Percentiles rank a stretch among this genome's conserved stretches.
These are phyloP conservation scores for Aricia agestis DNA, from an alignment of 1,140 invertebrate genomes.

Conservation along the genomic window DNA sequence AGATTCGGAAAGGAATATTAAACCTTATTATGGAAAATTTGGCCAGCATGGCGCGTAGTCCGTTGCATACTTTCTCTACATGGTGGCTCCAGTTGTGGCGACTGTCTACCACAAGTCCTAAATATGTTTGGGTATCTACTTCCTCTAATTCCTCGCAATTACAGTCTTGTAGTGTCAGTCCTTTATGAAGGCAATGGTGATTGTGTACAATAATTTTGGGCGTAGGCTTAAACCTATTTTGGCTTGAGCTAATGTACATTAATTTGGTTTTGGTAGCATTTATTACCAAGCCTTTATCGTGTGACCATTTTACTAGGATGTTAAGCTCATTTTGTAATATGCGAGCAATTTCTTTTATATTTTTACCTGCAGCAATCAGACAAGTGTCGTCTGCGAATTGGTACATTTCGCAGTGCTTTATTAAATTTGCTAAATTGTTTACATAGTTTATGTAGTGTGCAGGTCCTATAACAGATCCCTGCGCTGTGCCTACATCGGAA, in stretches of 20 bases:
- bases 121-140: conserved; percentile 24
- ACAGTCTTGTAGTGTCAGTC: not conserved
- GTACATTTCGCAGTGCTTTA: conserved; percentile 25
- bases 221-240: conserved; percentile 19
- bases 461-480: conserved; percentile 32
- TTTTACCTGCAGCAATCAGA: conserved; percentile 22
- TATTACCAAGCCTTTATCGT: conserved; percentile 29
- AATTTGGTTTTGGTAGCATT: conserved; percentile 31
- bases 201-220: conserved; percentile 15
- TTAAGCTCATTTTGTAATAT: conserved; percentile 21
- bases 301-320: conserved; percentile 30
- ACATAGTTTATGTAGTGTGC: conserved; percentile 30
- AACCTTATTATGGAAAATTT: conserved; percentile 29
- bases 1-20: conserved; percentile 24
- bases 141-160: conserved; percentile 19
- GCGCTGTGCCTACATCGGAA: conserved; percentile 25
- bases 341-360: conserved; percentile 5
- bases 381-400: conserved; percentile 36
- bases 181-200: conserved; percentile 23
- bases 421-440: conserved; percentile 20
- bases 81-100: conserved; percentile 29
- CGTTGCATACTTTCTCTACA: conserved; percentile 27
- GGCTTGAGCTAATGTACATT: conserved; percentile 27
- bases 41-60: conserved; percentile 26
- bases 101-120: conserved; percentile 29